Conservation (phyloP, 2,797 vertebrate species). For the Tachyglossus aculeatus region DNA sequence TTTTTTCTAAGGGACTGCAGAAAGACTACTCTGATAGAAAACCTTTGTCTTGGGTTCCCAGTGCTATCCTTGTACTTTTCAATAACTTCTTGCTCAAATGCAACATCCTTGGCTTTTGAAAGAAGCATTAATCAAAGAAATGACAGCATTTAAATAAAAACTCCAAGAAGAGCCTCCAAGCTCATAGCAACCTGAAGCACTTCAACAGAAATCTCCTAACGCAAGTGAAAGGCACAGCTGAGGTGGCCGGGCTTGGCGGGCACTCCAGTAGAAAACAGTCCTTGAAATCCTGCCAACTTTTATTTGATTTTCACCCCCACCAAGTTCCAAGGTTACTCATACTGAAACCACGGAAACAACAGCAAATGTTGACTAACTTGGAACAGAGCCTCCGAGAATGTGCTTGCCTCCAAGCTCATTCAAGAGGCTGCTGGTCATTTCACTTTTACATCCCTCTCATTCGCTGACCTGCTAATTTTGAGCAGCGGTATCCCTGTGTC, state of each 20-base stretch:
- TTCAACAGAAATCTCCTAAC: constrained; percentile 31
- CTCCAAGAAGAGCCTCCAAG: constrained; percentile 1
- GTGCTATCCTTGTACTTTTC: background rate
- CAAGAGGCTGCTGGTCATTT: background rate
- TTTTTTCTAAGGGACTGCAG: background rate
- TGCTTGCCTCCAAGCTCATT: background rate
- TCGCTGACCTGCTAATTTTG: background rate
- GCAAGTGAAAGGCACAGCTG: constrained; percentile 40
- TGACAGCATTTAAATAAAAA: constrained; percentile 54
- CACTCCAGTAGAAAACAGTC: constrained; percentile 47
- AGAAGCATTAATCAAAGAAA: constrained; percentile 14
- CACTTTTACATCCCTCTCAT: background rate
- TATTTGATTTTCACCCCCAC: constrained; percentile 59
- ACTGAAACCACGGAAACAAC: constrained; percentile 35
- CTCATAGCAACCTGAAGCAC: constrained; percentile 37
- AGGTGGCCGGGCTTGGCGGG: constrained; percentile 34
- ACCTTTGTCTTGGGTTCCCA: constrained; percentile 3
- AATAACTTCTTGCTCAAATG: constrained; percentile 35
- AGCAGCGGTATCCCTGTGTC: background rate
- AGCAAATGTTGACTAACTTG: constrained; percentile 15
- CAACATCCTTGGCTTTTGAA: constrained; percentile 17
- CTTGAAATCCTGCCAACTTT: constrained; percentile 59
- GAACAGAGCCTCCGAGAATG: constrained; percentile 26
- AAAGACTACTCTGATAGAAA: constrained; percentile 31
- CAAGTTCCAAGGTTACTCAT: constrained; percentile 40